phyloP scores from a whole-genome alignment of 1,140 invertebrate species.

The Drosophila hydei region DNA sequence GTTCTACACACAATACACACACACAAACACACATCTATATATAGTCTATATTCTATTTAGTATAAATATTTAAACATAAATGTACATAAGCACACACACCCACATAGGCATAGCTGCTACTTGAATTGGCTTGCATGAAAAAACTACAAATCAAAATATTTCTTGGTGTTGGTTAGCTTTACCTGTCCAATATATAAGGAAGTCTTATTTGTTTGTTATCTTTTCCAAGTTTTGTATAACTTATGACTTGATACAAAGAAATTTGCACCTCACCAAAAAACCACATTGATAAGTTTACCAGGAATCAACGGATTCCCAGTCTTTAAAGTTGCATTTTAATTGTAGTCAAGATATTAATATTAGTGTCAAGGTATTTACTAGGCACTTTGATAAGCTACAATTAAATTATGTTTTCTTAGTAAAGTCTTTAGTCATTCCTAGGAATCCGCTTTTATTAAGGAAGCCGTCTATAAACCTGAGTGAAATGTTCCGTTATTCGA shows the following conservation, averaged over 20 bases:
- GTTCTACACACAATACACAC: constrained; percentile 46
- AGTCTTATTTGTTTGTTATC: neutral
- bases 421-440: neutral
- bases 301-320: constrained; percentile 4
- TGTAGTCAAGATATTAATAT: constrained; percentile 1
- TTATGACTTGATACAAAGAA: neutral
- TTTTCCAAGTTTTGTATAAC: neutral
- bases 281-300: constrained; percentile 18
- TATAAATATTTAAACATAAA: neutral
- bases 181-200: neutral
- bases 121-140: constrained; percentile 17
- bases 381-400: constrained; percentile 2
- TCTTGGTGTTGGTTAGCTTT: constrained; percentile 31
- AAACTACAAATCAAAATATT: neutral
- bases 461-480: neutral
- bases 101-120: neutral
- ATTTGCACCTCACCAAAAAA: neutral
- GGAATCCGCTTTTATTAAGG: neutral
- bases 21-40: neutral
- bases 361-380: neutral
- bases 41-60: too few species aligned
- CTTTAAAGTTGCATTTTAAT: neutral
- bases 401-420: neutral
- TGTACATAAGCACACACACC: neutral
- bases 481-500: too few species aligned